These are phyloP conservation scores for Pagrus major DNA, from an alignment of 2,113 vertebrate species.

Conservation along the genomic window DNA sequence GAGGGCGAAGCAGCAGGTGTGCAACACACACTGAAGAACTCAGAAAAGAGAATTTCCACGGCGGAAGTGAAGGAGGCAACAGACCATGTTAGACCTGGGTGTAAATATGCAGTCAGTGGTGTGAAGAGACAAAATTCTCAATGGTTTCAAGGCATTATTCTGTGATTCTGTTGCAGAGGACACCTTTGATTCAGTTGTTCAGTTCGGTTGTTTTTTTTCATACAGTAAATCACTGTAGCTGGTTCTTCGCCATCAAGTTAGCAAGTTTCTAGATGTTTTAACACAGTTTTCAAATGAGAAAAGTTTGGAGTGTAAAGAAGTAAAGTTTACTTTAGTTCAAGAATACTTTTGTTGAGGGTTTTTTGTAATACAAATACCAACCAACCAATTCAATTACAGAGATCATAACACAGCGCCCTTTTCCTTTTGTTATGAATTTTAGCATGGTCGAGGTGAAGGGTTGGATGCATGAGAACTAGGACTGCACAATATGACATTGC, in stretches of 20 bases:
- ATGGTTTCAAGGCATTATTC: background rate
- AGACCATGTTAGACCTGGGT: constrained; percentile 37
- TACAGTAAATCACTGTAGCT: background rate
- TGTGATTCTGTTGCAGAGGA: background rate
- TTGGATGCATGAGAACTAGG: no score
- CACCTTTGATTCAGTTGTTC: background rate
- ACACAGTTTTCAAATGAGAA: constrained; percentile 8
- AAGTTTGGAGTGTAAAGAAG: no score
- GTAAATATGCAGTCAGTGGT: background rate
- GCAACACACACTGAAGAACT: constrained; percentile 43
- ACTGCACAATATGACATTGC: no score
- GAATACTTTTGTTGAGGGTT: background rate
- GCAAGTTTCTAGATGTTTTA: constrained; percentile 8
- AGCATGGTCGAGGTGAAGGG: background rate
- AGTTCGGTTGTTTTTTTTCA: background rate
- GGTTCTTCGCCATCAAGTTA: background rate
- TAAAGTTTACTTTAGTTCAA: no score
- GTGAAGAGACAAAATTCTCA: background rate
- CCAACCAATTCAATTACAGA: background rate
- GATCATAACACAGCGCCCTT: constrained; percentile 2
- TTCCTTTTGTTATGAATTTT: background rate
- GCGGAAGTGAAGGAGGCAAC: constrained; percentile 49
- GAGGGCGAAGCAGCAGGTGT: constrained; percentile 57
- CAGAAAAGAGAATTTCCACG: constrained; percentile 39
- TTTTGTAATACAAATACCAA: background rate